Percentiles rank a stretch among this genome's conserved stretches.
These are phyloP conservation scores for Dolomedes plantarius DNA, from an alignment of 2,888 invertebrate genomes.

Conservation along the genomic window DNA sequence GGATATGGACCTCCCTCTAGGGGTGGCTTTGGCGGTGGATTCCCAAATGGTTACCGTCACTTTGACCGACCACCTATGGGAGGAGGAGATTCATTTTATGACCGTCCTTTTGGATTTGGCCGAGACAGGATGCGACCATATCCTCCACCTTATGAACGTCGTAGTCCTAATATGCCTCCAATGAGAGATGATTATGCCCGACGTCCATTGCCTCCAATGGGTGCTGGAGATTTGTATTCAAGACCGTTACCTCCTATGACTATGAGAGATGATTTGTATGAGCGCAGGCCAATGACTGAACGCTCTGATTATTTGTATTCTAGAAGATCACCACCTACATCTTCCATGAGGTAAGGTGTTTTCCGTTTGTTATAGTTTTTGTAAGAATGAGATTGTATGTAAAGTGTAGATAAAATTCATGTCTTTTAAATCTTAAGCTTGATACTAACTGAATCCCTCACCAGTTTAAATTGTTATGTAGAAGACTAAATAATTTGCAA, in stretches of 20 bases:
- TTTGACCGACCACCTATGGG: slow-evolving; percentile 50
- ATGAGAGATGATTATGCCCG: slow-evolving; percentile 48
- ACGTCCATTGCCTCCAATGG: slow-evolving; percentile 52
- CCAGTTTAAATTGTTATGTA: no score
- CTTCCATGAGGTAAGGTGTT: slow-evolving; percentile 24
- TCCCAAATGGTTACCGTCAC: slow-evolving; percentile 44
- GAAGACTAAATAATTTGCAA: no score
- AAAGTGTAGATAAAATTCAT: no score
- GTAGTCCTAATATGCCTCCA: slow-evolving; percentile 39
- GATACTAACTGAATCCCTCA: no score
- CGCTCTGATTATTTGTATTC: slow-evolving; percentile 64
- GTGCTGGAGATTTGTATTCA: slow-evolving; percentile 51
- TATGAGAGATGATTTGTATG: slow-evolving; percentile 58
- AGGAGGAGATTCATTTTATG: slow-evolving; percentile 60
- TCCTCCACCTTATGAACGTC: slow-evolving; percentile 61
- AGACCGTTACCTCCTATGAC: slow-evolving; percentile 44
- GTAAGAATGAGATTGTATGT: no score
- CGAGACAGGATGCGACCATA: slow-evolving; percentile 67
- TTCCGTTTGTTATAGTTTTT: neutral
- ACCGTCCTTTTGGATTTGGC: slow-evolving; percentile 42
- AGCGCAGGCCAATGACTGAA: slow-evolving; percentile 54
- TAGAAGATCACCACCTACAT: slow-evolving; percentile 48
- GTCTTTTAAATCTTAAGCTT: no score
- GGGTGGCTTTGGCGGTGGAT: slow-evolving; percentile 40
- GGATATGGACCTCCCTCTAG: slow-evolving; percentile 21